Percentiles rank a stretch among this genome's conserved stretches.
These are phyloP conservation scores for Cyclina sinensis DNA, from an alignment of 1,140 invertebrate genomes.

Conservation along the genomic window DNA sequence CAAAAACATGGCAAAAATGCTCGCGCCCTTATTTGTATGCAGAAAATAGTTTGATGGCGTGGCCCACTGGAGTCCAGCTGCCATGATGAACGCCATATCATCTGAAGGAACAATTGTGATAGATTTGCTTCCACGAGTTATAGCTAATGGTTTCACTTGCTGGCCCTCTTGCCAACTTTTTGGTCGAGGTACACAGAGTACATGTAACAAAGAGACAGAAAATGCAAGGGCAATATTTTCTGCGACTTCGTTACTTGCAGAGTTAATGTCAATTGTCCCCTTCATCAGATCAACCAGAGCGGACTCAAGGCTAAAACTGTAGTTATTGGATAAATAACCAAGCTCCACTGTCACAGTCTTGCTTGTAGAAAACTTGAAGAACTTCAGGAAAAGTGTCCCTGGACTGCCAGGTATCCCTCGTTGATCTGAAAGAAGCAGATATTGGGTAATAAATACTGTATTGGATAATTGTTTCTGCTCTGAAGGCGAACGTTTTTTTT, in stretches of 20 bases:
- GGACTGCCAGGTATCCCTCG: neutral
- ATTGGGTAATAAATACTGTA: too few species aligned
- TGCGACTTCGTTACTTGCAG: constrained; percentile 58
- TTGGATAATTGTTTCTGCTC: too few species aligned
- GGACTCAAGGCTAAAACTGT: neutral
- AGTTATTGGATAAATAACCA: neutral
- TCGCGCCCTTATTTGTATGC: neutral
- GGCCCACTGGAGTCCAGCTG: neutral
- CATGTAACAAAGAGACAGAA: constrained; percentile 71
- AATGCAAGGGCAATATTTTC: constrained; percentile 75
- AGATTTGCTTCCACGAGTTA: neutral
- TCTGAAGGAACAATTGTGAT: constrained; percentile 19
- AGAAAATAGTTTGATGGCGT: constrained; percentile 23
- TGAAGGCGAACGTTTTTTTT: too few species aligned
- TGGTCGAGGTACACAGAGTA: constrained; percentile 70
- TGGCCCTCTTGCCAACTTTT: constrained; percentile 36
- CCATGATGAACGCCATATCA: constrained; percentile 5
- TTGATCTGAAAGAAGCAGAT: neutral
- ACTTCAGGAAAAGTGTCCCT: neutral
- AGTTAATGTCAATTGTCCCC: neutral
- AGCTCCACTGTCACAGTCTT: neutral
- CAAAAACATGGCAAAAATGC: neutral
- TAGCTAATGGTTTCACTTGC: neutral
- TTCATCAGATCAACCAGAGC: neutral
- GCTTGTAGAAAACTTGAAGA: constrained; percentile 26